phyloP scores from a whole-genome alignment of 2,797 vertebrate genomes.

The Sebastes dallii region DNA sequence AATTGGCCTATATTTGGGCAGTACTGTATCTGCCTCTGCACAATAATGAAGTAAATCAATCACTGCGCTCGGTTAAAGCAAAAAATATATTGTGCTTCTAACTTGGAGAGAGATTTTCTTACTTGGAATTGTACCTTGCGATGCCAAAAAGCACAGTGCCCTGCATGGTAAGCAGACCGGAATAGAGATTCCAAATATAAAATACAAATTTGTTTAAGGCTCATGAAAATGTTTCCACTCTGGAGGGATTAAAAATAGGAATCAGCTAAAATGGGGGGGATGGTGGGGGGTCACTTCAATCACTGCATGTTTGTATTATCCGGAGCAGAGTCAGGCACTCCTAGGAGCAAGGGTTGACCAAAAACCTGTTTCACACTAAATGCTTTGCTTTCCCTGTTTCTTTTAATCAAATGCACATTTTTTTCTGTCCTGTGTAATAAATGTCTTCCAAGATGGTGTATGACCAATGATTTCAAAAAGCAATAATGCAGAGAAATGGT shows the following conservation, averaged over 20 bases:
- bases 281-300: constrained; percentile 68
- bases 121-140: constrained; percentile 44
- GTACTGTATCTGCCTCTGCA: constrained; percentile 60
- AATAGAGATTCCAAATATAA: constrained; percentile 67
- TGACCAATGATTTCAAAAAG: constrained; percentile 80
- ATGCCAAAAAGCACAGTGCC: constrained; percentile 47
- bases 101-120: constrained; percentile 42
- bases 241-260: constrained; percentile 78
- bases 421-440: constrained; percentile 75
- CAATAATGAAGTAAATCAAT: constrained; percentile 73
- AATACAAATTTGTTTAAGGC: constrained; percentile 75
- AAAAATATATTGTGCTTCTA: constrained; percentile 26
- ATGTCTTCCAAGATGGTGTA: constrained; percentile 76
- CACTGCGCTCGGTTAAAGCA: constrained; percentile 44
- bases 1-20: constrained; percentile 77
- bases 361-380: constrained; percentile 68
- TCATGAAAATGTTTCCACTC: constrained; percentile 74
- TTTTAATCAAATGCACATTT: constrained; percentile 78
- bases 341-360: constrained; percentile 49
- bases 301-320: constrained; percentile 73
- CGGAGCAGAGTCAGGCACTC: constrained; percentile 51
- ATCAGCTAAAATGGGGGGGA: constrained; percentile 65
- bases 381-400: constrained; percentile 62
- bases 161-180: constrained; percentile 48
- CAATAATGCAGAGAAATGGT: constrained; percentile 81